Evolutionary conservation across 2,113 vertebrate genomes (phyloP).

Genomic region (Anoura caudifer): DNA sequence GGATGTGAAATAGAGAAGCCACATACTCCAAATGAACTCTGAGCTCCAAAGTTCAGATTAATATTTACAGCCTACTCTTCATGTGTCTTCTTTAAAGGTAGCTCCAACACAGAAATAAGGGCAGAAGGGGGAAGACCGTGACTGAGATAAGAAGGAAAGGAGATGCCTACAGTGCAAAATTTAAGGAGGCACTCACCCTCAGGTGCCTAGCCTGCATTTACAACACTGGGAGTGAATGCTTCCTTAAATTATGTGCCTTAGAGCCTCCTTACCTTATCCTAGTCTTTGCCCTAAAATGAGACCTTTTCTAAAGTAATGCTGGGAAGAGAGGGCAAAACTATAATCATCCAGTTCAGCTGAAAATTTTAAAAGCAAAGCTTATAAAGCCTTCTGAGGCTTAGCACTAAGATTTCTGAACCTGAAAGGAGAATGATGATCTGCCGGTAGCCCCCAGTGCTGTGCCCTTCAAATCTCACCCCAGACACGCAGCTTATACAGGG

Average conservation of each 20-base stretch:
- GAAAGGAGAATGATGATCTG: not conserved
- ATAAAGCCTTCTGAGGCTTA: not conserved
- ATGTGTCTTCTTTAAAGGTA: not conserved
- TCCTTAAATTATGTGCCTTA: not conserved
- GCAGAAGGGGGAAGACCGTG: not conserved
- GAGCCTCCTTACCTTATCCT: not conserved
- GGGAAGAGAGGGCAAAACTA: not conserved
- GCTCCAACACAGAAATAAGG: not conserved
- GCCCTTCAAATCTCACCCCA: not conserved
- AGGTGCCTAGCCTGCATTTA: not conserved
- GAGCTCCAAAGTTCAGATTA: not conserved
- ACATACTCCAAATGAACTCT: not conserved
- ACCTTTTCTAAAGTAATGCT: not conserved
- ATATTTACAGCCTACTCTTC: not conserved
- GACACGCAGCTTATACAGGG: not conserved
- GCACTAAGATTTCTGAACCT: not conserved
- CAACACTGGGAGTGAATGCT: not conserved
- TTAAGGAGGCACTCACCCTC: not conserved
- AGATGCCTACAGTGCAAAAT: not conserved
- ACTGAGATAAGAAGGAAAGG: not conserved
- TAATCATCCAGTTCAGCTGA: not conserved
- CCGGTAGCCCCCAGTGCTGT: not conserved
- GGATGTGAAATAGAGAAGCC: not conserved
- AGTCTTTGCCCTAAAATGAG: not conserved
- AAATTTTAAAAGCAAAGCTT: not conserved